Evolutionary conservation across 2,888 invertebrate species (phyloP), one percentile per base, ranked within the genome.

Genomic region (Thereva nobilitata): DNA sequence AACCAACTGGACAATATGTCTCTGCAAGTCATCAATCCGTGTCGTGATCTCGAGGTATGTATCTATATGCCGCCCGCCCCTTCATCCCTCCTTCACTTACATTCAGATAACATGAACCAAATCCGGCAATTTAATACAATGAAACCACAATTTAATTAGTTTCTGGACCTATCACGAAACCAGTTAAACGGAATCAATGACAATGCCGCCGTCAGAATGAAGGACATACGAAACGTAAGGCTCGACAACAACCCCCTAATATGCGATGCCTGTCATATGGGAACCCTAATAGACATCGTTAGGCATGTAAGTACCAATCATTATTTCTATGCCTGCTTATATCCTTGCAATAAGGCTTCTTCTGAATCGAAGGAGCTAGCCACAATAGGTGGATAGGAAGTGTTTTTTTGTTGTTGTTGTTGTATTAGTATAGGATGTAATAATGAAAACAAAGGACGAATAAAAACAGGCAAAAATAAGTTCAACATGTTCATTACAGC

Each of bases 141-240:
- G 8, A n/a, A n/a, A 66, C 38, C 37, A 23, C 35, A 44, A 49
- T 12, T 35, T 35, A 42, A 45, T n/a, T 38, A 86, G 76, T 84
- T 84, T 73, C 79, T 92, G 71, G 91, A 92, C 79, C 79, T 91
- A 72, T 90, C 90, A n/a, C 82, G 86, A 72, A 93, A 93, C 80
- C 84, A 85, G 75, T 81, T 92, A 72, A 84, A 86, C 71, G 86
- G 87, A 50, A 80, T 81, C 70, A 79, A 79, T 71, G 79, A 78
- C 71, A 78, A 79, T 66, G 76, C 79, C 2, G 80, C 76, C 4
- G 67, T 78, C 10, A 74, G 78, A 49, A 79, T 81, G 67, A 78
- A 80, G 69, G 75, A 75, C 63, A 81, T 81, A 70, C 79, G 80
- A 35, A 79, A 81, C 72, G 80, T 81, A 59, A 73, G 77, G 7